Percentiles rank a stretch among this genome's conserved stretches.
phyloP scores from a whole-genome alignment of 2,888 invertebrate genomes.

The Abrostola tripartita region DNA sequence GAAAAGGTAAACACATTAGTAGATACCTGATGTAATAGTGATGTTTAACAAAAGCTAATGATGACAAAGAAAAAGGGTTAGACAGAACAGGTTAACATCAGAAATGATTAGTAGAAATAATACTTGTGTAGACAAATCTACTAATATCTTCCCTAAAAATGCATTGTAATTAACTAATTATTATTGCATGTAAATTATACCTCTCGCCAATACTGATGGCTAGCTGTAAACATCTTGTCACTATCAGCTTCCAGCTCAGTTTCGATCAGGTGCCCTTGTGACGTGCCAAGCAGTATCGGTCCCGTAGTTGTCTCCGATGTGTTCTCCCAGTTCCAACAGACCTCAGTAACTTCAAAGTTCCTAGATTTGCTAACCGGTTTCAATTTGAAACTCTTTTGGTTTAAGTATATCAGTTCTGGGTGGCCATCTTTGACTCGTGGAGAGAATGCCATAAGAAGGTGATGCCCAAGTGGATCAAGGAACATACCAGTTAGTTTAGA shows the following conservation, averaged over 20 bases:
- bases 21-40: no score
- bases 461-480: slow-evolving; percentile 95
- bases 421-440: slow-evolving; percentile 88
- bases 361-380: slow-evolving; percentile 90
- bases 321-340: slow-evolving; percentile 95
- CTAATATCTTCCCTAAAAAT: no score
- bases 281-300: slow-evolving; percentile 96
- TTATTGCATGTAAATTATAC: slow-evolving; percentile 79
- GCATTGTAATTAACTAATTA: background rate
- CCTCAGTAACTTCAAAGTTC: slow-evolving; percentile 95
- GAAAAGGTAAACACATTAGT: no score
- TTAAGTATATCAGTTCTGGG: slow-evolving; percentile 94
- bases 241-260: slow-evolving; percentile 94
- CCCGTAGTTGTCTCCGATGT: slow-evolving; percentile 92
- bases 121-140: no score
- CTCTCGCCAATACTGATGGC: slow-evolving; percentile 95
- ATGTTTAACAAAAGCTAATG: no score
- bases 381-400: slow-evolving; percentile 92
- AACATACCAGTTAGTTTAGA: slow-evolving; percentile 91
- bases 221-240: slow-evolving; percentile 93
- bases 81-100: no score
- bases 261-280: slow-evolving; percentile 96
- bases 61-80: no score
- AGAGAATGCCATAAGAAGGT: slow-evolving; percentile 93
- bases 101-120: no score